A percentile compares a stretch with the other conserved stretches of the same genome.
Evolutionary conservation across 1,140 invertebrate genomes (phyloP).

Genomic region (Agrypnia vestita): DNA sequence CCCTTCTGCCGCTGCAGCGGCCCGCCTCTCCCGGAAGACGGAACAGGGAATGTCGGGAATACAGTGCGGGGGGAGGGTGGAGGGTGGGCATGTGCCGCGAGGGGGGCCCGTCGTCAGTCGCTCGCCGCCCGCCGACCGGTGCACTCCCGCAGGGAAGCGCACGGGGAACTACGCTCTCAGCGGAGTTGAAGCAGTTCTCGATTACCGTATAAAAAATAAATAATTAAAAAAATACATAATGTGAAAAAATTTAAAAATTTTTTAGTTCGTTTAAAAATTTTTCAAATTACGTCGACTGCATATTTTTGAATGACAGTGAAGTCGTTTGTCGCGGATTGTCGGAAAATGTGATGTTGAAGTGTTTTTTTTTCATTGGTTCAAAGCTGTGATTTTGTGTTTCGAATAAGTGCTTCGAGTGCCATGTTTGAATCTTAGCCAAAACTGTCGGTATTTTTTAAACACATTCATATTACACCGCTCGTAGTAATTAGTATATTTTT

Average conservation of each 20-base stretch:
- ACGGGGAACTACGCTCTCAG: background rate
- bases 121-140: constrained; percentile 1
- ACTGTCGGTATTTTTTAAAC: too few species aligned
- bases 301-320: too few species aligned
- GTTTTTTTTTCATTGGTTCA: too few species aligned
- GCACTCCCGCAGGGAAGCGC: background rate
- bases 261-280: background rate
- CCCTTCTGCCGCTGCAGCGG: background rate
- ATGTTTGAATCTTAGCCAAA: too few species aligned
- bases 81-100: background rate
- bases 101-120: constrained; percentile 2
- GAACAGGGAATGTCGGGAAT: constrained; percentile 28
- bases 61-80: background rate
- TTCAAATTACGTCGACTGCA: too few species aligned
- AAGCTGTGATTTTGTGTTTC: too few species aligned
- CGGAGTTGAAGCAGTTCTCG: background rate
- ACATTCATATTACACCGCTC: too few species aligned
- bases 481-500: too few species aligned
- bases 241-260: background rate
- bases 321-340: too few species aligned
- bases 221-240: background rate
- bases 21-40: constrained; percentile 18
- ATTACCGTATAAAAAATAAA: background rate
- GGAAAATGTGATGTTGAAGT: too few species aligned
- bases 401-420: too few species aligned